Conservation (phyloP, 2,113 vertebrate species). For the Sciurus niger region DNA sequence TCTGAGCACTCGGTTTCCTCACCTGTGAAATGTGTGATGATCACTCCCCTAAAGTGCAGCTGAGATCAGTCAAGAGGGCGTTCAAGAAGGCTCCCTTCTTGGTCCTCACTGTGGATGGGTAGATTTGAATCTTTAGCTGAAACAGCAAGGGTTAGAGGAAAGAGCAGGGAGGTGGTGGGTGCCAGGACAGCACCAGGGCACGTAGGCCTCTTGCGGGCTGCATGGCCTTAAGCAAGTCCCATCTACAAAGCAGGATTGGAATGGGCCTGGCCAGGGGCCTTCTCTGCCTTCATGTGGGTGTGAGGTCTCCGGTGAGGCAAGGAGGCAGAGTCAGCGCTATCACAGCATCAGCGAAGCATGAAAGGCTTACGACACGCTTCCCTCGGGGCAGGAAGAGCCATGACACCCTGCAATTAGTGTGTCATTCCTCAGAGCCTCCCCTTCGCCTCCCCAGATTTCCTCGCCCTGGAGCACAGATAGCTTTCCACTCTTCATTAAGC, state of each 20-base stretch:
- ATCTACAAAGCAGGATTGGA: neutral
- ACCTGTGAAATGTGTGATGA: neutral
- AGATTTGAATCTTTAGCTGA: neutral
- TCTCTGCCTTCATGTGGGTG: neutral
- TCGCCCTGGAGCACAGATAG: neutral
- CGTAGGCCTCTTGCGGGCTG: conserved; percentile 85
- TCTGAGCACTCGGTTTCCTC: neutral
- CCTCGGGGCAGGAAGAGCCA: neutral
- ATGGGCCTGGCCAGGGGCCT: too few species aligned
- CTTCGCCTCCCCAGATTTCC: neutral
- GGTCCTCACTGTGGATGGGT: neutral
- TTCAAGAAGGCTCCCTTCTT: neutral
- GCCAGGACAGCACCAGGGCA: accelerated
- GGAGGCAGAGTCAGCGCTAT: neutral
- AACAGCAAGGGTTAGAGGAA: neutral
- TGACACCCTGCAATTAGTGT: neutral
- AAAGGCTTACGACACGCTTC: neutral
- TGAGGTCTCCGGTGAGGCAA: neutral
- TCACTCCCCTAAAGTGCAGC: neutral
- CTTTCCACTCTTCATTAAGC: neutral
- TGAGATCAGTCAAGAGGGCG: neutral
- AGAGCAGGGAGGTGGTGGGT: accelerated
- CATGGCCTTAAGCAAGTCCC: conserved; percentile 76
- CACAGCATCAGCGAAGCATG: neutral
- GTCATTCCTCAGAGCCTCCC: neutral